phyloP scores from a whole-genome alignment of 2,888 invertebrate genomes.

The Trisateles emortualis region DNA sequence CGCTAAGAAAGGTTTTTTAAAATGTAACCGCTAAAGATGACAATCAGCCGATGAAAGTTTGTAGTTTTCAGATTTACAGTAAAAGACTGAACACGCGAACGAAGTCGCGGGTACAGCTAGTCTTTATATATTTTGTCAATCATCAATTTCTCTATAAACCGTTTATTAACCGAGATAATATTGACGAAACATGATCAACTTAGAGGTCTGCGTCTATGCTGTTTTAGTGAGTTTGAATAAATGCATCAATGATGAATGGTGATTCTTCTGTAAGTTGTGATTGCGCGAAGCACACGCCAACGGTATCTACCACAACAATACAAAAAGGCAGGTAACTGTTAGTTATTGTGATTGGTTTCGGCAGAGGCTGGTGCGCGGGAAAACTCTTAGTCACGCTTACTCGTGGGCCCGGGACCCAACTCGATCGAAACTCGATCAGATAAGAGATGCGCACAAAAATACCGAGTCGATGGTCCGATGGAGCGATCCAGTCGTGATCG shows the following conservation, averaged over 20 bases:
- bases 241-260: constrained; percentile 3
- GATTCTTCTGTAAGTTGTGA: constrained; percentile 1
- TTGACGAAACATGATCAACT: no score
- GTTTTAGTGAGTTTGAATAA: neutral
- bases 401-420: constrained; percentile 47
- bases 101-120: no score
- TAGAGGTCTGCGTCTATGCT: neutral
- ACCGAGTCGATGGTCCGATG: constrained; percentile 69
- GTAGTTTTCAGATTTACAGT: no score
- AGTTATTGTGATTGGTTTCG: constrained; percentile 73
- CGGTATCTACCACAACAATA: constrained; percentile 70
- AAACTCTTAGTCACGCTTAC: constrained; percentile 70
- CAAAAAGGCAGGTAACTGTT: constrained; percentile 74
- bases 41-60: no score
- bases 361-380: constrained; percentile 62
- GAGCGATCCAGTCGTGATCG: constrained; percentile 83
- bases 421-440: constrained; percentile 71
- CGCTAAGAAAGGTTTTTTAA: no score
- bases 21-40: no score
- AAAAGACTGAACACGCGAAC: no score
- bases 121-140: no score
- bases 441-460: constrained; percentile 64
- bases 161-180: no score
- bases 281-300: constrained; percentile 68
- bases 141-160: no score